phyloP scores from a whole-genome alignment of 2,888 invertebrate species.

The Amblyjoppa fuscipennis region DNA sequence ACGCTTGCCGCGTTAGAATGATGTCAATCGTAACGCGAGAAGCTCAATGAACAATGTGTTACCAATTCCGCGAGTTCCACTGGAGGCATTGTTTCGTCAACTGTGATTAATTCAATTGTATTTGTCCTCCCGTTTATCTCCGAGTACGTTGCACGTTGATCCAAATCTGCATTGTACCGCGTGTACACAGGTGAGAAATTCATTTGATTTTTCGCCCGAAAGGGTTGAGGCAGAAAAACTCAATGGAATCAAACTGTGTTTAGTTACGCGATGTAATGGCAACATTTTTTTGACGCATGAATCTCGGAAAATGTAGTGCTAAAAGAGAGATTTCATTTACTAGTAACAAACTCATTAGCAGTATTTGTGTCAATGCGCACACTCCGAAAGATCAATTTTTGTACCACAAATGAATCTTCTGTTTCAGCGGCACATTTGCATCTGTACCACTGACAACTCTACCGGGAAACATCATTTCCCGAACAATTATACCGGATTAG shows the following conservation, averaged over 20 bases:
- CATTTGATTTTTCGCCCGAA: background rate
- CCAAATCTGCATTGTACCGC: background rate
- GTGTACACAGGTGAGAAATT: background rate
- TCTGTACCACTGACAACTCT: background rate
- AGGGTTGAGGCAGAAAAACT: background rate
- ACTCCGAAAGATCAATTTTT: background rate
- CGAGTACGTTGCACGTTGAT: background rate
- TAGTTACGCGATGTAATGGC: background rate
- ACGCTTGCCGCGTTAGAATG: slow-evolving; percentile 8
- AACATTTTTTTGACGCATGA: background rate
- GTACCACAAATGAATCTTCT: background rate
- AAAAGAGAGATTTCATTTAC: background rate
- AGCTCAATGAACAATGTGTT: slow-evolving; percentile 49
- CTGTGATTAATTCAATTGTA: slow-evolving; percentile 38
- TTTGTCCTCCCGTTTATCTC: slow-evolving; percentile 28
- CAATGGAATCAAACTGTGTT: background rate
- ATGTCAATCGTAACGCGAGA: slow-evolving; percentile 38
- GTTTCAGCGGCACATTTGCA: too few relatives aligned
- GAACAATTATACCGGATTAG: background rate
- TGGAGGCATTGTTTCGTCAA: slow-evolving; percentile 43
- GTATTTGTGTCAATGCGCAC: background rate
- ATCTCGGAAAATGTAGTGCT: background rate
- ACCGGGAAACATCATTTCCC: background rate
- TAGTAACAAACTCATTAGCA: background rate
- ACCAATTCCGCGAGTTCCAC: slow-evolving; percentile 37